A percentile compares a stretch with the other conserved stretches of the same genome.
Conservation (phyloP, 2,113 vertebrate species). For the Solea solea region DNA sequence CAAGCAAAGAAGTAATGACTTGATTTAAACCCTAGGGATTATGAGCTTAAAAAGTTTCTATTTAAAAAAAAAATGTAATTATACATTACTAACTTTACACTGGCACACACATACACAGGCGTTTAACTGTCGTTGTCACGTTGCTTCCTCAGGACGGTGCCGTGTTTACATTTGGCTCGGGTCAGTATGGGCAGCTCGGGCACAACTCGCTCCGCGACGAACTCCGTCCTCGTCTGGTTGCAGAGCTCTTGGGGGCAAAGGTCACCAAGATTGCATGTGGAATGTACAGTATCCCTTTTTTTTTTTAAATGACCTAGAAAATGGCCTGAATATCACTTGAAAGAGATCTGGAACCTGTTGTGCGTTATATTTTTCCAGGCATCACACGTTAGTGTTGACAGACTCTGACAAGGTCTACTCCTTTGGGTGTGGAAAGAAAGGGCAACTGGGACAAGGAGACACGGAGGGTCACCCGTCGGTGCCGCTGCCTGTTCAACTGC, state of each 20-base stretch:
- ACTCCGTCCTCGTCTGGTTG: conserved; percentile 89
- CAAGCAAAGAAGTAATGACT: too few species aligned
- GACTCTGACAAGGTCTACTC: conserved; percentile 54
- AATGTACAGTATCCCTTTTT: conserved; percentile 73
- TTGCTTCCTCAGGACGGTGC: conserved; percentile 82
- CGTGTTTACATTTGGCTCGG: conserved; percentile 93
- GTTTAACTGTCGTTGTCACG: not conserved
- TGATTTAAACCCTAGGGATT: too few species aligned
- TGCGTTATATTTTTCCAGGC: conserved; percentile 34
- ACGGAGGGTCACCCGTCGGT: conserved; percentile 37
- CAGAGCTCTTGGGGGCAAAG: conserved; percentile 84
- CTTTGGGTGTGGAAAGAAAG: conserved; percentile 66
- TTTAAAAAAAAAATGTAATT: too few species aligned
- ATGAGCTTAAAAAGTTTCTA: too few species aligned
- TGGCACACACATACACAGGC: too few species aligned
- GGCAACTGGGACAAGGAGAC: conserved; percentile 64
- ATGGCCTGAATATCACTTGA: too few species aligned
- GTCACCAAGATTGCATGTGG: conserved; percentile 90
- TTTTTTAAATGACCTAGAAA: not conserved
- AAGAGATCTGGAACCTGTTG: not conserved
- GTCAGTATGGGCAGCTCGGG: conserved; percentile 90
- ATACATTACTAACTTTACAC: too few species aligned
- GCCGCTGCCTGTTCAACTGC: conserved; percentile 59
- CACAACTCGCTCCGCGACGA: conserved; percentile 90
- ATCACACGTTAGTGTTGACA: conserved; percentile 68